Conservation (phyloP, 2,888 invertebrate genomes). For the Caenorhabditis doughertyi region DNA sequence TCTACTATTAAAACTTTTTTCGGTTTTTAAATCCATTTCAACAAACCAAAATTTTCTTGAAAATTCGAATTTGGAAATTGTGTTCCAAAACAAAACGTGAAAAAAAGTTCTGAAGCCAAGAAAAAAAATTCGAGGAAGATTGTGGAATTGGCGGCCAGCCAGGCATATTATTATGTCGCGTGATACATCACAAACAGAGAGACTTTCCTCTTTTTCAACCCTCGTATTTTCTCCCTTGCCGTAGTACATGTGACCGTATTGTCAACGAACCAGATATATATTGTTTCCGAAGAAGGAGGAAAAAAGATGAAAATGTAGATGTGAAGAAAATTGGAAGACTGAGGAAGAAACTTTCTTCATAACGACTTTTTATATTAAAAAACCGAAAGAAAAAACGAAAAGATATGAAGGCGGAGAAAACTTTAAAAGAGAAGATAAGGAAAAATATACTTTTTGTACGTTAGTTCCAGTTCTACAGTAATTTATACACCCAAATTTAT, state of each 20-base stretch:
- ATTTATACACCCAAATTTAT: too few relatives aligned
- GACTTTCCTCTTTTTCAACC: conserved; percentile 20
- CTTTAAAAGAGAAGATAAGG: not conserved
- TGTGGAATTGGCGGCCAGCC: conserved; percentile 45
- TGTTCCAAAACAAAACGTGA: conserved; percentile 2
- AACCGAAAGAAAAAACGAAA: not conserved
- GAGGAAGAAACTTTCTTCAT: not conserved
- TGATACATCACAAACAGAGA: conserved; percentile 62
- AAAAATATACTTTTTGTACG: too few relatives aligned
- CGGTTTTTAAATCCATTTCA: too few relatives aligned
- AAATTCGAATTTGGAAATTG: too few relatives aligned
- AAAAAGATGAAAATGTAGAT: conserved; percentile 22
- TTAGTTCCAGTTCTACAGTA: not conserved
- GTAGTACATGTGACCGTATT: conserved; percentile 64
- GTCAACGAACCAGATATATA: conserved; percentile 59
- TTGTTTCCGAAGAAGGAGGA: conserved; percentile 8
- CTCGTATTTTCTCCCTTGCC: conserved; percentile 26
- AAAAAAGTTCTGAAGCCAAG: not conserved
- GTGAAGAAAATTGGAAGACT: not conserved
- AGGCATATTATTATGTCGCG: conserved; percentile 64
- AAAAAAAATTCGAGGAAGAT: conserved; percentile 37
- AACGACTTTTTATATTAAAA: not conserved
- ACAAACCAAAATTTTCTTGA: too few relatives aligned
- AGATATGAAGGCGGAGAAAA: too few relatives aligned
- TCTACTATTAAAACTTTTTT: too few relatives aligned